A percentile compares a stretch with the other conserved stretches of the same genome.
These are phyloP conservation scores for Brachylomia viminalis DNA, from an alignment of 2,888 invertebrate species.

Conservation along the genomic window DNA sequence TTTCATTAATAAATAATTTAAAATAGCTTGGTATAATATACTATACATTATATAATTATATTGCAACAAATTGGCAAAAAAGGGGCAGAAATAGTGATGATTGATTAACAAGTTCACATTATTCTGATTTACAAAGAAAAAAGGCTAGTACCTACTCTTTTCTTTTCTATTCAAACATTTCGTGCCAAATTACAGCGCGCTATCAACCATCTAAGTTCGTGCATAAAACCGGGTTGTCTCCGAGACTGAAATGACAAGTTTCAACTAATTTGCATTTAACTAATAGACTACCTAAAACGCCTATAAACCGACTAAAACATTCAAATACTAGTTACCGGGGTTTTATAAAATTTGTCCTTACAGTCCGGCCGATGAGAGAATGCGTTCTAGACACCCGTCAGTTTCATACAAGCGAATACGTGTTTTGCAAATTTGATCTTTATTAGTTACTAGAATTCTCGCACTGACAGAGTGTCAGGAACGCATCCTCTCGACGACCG, in stretches of 20 bases:
- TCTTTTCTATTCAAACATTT: constrained; percentile 14
- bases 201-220: constrained; percentile 31
- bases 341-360: constrained; percentile 46
- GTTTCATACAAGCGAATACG: too few species aligned
- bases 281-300: constrained; percentile 43
- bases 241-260: constrained; percentile 44
- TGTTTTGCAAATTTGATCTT: too few species aligned
- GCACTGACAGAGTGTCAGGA: too few species aligned
- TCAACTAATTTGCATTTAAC: constrained; percentile 53
- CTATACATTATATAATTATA: too few species aligned
- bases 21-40: too few species aligned
- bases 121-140: background rate
- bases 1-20: too few species aligned
- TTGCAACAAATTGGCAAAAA: background rate
- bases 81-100: too few species aligned
- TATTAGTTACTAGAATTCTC: too few species aligned
- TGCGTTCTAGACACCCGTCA: too few species aligned
- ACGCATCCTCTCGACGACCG: too few species aligned
- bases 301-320: constrained; percentile 55
- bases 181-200: background rate
- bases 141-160: background rate
- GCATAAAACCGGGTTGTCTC: constrained; percentile 21
- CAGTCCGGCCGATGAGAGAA: fast-evolving
- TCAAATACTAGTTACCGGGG: constrained; percentile 40
- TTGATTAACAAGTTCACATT: background rate